These are phyloP conservation scores for Paragorgia papillata DNA, from an alignment of 92 coral and sea anemone species.

Conservation along the genomic window DNA sequence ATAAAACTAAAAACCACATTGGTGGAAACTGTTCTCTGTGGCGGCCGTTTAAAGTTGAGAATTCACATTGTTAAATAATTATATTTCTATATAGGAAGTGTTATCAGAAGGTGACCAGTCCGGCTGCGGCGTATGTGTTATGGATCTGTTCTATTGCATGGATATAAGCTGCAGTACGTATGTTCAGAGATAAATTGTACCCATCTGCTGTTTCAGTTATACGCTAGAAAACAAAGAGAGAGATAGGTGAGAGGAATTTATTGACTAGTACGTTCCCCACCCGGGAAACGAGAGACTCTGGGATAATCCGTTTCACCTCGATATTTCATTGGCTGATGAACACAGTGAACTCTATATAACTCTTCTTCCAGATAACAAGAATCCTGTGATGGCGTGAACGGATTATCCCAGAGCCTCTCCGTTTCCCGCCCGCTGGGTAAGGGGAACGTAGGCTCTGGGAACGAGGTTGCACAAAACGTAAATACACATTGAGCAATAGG, in stretches of 20 bases:
- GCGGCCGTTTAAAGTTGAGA: no score
- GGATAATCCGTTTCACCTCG: no score
- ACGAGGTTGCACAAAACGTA: no score
- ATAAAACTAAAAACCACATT: no score
- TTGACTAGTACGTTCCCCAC: neutral
- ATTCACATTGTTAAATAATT: neutral
- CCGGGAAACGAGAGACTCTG: no score
- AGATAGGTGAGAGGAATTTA: neutral
- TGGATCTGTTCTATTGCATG: constrained; percentile 90
- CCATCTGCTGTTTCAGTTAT: constrained; percentile 84
- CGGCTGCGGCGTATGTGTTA: constrained; percentile 90
- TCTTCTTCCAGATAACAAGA: no score
- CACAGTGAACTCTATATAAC: no score
- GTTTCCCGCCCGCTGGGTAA: no score
- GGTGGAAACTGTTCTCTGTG: no score
- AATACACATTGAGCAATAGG: no score
- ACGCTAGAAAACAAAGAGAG: constrained; percentile 57
- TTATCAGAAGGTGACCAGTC: constrained; percentile 53
- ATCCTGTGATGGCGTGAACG: neutral
- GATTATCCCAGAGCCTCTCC: neutral
- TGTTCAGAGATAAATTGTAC: constrained; percentile 85
- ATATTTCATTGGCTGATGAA: no score
- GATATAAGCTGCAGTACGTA: constrained; percentile 92
- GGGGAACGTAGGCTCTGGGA: no score
- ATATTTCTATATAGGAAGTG: neutral